Evolutionary conservation across 2,888 invertebrate species (phyloP), one percentile per base, ranked within the genome.

Genomic region (Anthophora plumipes): DNA sequence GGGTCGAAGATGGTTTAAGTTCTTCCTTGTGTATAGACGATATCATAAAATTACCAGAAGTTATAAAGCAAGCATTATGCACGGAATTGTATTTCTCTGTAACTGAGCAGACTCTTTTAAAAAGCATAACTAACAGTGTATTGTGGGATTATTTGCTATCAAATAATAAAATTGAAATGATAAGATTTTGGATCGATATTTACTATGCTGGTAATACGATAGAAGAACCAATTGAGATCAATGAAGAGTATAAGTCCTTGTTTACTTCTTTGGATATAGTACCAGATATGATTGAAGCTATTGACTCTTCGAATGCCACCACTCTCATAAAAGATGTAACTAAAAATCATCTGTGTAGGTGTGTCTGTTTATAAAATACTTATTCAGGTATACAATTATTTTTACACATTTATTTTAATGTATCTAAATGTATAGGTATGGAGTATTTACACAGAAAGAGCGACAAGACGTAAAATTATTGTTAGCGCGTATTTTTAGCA

Each of bases 141-240:
- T 94, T 96, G 86, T 96, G 96, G 96, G 94, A 95, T 85, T 95
- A 95, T 90, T 93, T 96, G 73, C 90, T 96, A 68, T 93, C 94
- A 68, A 94, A 94, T 83, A 95, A 96, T 87, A 95, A 95, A 90
- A 94, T 95, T 1, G 95, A 96, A 92, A 93, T 95, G 75, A 90
- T 96, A 71, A 94, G 94, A 75, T 93, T 94, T 52, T 96, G 96
- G 96, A 95, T 96, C 75, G 94, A 95, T 84, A 92, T 94, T 4
- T 94, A 94, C 82, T 95, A 94, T 77, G 67, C 81, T 60, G 70
- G 31, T 60, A 52, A 68, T 20, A 12, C 39, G 20, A 1, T 55
- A 17, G 50, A 71, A 61, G 66, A 57, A 31, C 43, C 72, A 11
- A 60, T 77, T 46, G 82, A 89, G 25, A 77, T 83, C 14, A 90